A percentile compares a stretch with the other conserved stretches of the same genome.
These are phyloP conservation scores for Shargacucullia verbasci DNA, from an alignment of 2,888 invertebrate species.

Conservation along the genomic window DNA sequence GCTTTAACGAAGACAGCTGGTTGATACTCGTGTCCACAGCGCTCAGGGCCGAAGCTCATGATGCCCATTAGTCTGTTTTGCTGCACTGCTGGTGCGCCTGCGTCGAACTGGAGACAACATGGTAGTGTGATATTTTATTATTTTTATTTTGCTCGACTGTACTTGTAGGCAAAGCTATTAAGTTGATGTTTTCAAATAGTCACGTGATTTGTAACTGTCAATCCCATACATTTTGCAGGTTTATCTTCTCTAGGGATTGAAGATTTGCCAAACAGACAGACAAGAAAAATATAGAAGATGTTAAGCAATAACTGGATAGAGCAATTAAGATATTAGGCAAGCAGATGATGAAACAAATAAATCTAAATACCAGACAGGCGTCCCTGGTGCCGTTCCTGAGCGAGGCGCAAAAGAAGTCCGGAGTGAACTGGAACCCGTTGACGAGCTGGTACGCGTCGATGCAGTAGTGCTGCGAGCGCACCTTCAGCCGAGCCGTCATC, in stretches of 20 bases:
- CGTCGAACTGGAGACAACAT: slow-evolving; percentile 75
- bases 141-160: too few species aligned
- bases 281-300: too few species aligned
- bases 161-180: too few species aligned
- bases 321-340: neutral
- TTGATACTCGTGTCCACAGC: slow-evolving; percentile 78
- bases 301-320: too few species aligned
- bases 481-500: slow-evolving; percentile 76
- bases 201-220: too few species aligned
- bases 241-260: too few species aligned
- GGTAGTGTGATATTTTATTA: neutral
- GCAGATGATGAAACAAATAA: neutral
- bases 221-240: too few species aligned
- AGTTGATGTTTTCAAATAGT: too few species aligned
- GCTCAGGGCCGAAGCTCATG: slow-evolving; percentile 85
- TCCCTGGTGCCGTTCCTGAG: slow-evolving; percentile 82
- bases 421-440: slow-evolving; percentile 81
- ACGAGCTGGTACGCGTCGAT: slow-evolving; percentile 82
- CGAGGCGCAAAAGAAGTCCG: slow-evolving; percentile 85
- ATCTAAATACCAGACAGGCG: slow-evolving; percentile 74
- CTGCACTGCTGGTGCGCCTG: slow-evolving; percentile 83
- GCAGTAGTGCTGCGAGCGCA: slow-evolving; percentile 80
- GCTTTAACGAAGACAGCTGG: slow-evolving; percentile 84
- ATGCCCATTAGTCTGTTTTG: slow-evolving; percentile 80
- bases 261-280: too few species aligned